A percentile compares a stretch with the other conserved stretches of the same genome.
These are phyloP conservation scores for Charaxes varanes DNA, from an alignment of 1,140 invertebrate species.

Conservation along the genomic window DNA sequence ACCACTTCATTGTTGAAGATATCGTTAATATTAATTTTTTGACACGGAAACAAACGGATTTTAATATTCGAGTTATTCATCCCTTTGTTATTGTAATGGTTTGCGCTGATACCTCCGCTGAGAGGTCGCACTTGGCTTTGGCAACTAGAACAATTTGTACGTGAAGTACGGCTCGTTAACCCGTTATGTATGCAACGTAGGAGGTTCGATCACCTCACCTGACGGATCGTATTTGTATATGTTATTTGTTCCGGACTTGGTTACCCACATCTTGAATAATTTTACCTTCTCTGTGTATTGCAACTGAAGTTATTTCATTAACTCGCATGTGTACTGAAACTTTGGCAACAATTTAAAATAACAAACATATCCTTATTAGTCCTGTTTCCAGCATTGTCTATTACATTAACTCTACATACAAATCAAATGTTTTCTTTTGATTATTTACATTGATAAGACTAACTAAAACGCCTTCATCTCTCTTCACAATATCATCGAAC, in stretches of 20 bases:
- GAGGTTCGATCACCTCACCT: slow-evolving; percentile 9
- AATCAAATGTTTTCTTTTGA: too few species aligned
- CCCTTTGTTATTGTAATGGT: slow-evolving; percentile 58
- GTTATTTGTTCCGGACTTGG: slow-evolving; percentile 12
- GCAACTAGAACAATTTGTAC: slow-evolving; percentile 1
- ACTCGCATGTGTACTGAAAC: too few species aligned
- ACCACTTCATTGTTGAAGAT: slow-evolving; percentile 50
- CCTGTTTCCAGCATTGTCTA: too few species aligned
- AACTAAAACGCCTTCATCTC: too few species aligned
- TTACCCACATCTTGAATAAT: neutral
- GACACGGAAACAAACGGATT: slow-evolving; percentile 53
- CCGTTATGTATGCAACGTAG: slow-evolving; percentile 2
- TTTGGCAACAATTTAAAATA: too few species aligned
- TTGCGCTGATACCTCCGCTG: slow-evolving; percentile 13
- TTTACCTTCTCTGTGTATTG: too few species aligned
- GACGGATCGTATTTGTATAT: slow-evolving; percentile 11
- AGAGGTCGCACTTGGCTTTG: slow-evolving; percentile 8
- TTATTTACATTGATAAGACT: too few species aligned
- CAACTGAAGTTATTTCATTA: too few species aligned
- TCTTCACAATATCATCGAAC: too few species aligned
- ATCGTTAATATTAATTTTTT: slow-evolving; percentile 67
- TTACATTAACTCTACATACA: too few species aligned
- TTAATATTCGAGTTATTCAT: slow-evolving; percentile 47
- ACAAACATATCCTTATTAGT: too few species aligned
- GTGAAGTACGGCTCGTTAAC: slow-evolving; percentile 11